Evolutionary conservation across 1,140 invertebrate species (phyloP).

Genomic region (Calycopis cecrops): DNA sequence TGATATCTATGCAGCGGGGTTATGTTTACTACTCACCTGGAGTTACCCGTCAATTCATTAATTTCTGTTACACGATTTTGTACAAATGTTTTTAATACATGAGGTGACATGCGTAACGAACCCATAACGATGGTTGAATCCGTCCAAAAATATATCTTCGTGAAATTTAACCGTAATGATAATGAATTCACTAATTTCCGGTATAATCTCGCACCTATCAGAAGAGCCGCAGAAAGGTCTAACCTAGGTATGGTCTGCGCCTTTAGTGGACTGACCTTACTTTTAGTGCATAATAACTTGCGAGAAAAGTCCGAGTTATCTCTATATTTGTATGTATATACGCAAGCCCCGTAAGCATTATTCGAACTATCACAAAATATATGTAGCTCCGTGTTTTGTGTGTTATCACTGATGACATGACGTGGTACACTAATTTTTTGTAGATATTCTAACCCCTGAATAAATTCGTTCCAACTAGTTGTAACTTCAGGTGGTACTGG

Average conservation of each 20-base stretch:
- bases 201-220: constrained; percentile 15
- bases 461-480: constrained; percentile 9
- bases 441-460: constrained; percentile 14
- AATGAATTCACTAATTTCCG: constrained; percentile 5
- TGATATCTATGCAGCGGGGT: too few species aligned
- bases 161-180: too few species aligned
- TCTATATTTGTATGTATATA: not conserved
- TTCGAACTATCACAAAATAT: too few species aligned
- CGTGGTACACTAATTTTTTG: constrained; percentile 14
- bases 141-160: too few species aligned
- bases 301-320: not conserved
- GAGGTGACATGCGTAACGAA: too few species aligned
- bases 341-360: not conserved
- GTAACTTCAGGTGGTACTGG: constrained; percentile 9
- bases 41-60: too few species aligned
- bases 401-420: constrained; percentile 12
- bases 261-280: not conserved
- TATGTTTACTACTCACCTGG: too few species aligned
- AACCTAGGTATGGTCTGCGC: constrained; percentile 17
- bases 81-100: too few species aligned
- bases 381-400: constrained; percentile 15
- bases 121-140: too few species aligned
- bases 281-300: constrained; percentile 1
- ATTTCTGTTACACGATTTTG: too few species aligned
- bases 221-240: constrained; percentile 16